A percentile compares a stretch with the other conserved stretches of the same genome.
Evolutionary conservation across 2,888 invertebrate species (phyloP).

Genomic region (Drosophila lacicola): DNA sequence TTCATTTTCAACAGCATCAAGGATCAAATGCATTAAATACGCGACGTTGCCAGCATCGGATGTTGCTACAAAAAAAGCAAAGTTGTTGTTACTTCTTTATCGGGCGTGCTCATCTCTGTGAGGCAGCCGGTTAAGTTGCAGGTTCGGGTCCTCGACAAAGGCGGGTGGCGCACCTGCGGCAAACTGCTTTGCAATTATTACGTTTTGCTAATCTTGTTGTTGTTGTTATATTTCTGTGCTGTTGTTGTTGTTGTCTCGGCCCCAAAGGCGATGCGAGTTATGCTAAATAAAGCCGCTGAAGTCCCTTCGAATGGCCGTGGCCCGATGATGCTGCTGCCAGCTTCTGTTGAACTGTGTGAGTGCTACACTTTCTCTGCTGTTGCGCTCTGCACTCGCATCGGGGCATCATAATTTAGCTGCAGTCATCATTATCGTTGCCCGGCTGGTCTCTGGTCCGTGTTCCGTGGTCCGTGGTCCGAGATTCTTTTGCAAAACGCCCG

Average conservation of each 20-base stretch:
- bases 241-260: conserved; percentile 21
- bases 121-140: conserved; percentile 61
- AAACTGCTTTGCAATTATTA: conserved; percentile 81
- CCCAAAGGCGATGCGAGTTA: conserved; percentile 62
- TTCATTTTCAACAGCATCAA: conserved; percentile 82
- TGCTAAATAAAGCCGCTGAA: conserved; percentile 56
- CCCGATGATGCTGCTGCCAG: conserved; percentile 76
- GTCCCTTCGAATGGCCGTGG: conserved; percentile 49
- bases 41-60: conserved; percentile 68
- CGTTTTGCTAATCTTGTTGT: conserved; percentile 59
- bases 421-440: conserved; percentile 83
- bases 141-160: conserved; percentile 49
- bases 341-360: conserved; percentile 68
- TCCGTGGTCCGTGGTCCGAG: conserved; percentile 25
- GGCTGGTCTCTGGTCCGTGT: conserved; percentile 46
- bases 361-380: conserved; percentile 70
- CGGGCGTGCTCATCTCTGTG: conserved; percentile 74
- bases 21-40: conserved; percentile 82
- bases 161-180: conserved; percentile 79
- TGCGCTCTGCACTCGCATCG: conserved; percentile 40
- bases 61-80: conserved; percentile 52
- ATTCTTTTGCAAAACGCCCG: conserved; percentile 75
- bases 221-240: conserved; percentile 35
- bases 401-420: conserved; percentile 84
- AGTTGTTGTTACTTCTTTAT: conserved; percentile 68